Evolutionary conservation across 1,140 invertebrate species (phyloP), one percentile per base, ranked within the genome.

Genomic region (Littorina saxatilis): DNA sequence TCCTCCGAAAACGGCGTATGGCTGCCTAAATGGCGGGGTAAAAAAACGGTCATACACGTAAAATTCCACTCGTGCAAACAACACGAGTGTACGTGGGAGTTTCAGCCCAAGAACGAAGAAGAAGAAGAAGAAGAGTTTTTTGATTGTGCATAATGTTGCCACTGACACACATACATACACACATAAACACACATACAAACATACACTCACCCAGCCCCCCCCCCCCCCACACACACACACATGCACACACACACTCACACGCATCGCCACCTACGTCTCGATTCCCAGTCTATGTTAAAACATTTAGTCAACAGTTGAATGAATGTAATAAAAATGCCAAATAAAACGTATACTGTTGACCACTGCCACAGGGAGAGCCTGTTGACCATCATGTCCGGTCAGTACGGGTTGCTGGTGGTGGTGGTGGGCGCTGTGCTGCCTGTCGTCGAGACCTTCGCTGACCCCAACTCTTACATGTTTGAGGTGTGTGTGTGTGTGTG

Each of bases 381-480:
- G 85, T 96, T 97, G 80, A 96, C 96, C 29, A 96, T 97, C 27
- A 93, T 98, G 76, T 98, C 97, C 85, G 97, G 97, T 0, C 94
- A 98, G 4, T 98, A 99, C 90, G 96, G 96, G n/a, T 98, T 98
- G 92, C 93, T 98, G 3, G 92, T 99, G 73, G 96, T 98, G 37
- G 97, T 98, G 20, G 97, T 98, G 96, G 98, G 97, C 35, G 95
- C 97, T 86, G 97, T 97, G 11, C 97, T 99, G 93, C 97, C 97
- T 68, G 96, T 98, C 94, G 91, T 93, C 15, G 93, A 94, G 87
- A 92, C 92, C 23, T 93, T 93, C 66, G 91, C 92, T 13, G 83
- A 90, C 52, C 94, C 94, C 90, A 88, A 94, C 20, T 92, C 95
- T 32, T 94, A 94, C 83, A 85, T 95, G 27, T 93, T 95, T 75